These are phyloP conservation scores for Bergia sp. DNA, from an alignment of 92 coral and sea anemone genomes.

Conservation along the genomic window DNA sequence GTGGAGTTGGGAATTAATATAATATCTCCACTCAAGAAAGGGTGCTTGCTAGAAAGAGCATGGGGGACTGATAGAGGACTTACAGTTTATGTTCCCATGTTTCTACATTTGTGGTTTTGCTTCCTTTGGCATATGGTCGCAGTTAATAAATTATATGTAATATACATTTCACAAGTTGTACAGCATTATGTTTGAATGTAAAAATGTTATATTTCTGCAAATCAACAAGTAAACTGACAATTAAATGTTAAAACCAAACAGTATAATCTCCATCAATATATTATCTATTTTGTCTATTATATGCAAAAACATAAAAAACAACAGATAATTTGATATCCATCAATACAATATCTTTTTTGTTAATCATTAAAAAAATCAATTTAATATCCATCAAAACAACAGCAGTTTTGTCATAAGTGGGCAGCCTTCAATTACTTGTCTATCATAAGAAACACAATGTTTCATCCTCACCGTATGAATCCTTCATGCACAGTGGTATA, in stretches of 20 bases:
- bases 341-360: conserved; percentile 14
- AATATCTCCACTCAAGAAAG: conserved; percentile 2
- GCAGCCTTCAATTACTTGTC: neutral
- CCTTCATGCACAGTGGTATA: neutral
- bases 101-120: neutral
- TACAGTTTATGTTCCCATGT: conserved; percentile 20
- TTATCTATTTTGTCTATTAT: conserved; percentile 1
- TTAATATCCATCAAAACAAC: conserved; percentile 19
- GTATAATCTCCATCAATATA: conserved; percentile 1
- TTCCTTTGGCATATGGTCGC: conserved; percentile 9
- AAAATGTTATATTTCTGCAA: conserved; percentile 2
- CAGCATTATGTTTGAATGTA: conserved; percentile 10
- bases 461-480: conserved; percentile 2
- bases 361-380: neutral
- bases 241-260: conserved; percentile 10
- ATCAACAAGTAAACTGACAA: conserved; percentile 22
- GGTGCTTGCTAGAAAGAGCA: neutral
- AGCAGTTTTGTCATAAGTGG: conserved; percentile 20
- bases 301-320: conserved; percentile 12
- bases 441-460: conserved; percentile 8
- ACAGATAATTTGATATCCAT: neutral
- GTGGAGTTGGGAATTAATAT: conserved; percentile 10
- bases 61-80: conserved; percentile 20
- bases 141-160: neutral
- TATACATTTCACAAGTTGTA: conserved; percentile 3